phyloP scores from a whole-genome alignment of 2,888 invertebrate genomes.

The Leptothorax acervorum region DNA sequence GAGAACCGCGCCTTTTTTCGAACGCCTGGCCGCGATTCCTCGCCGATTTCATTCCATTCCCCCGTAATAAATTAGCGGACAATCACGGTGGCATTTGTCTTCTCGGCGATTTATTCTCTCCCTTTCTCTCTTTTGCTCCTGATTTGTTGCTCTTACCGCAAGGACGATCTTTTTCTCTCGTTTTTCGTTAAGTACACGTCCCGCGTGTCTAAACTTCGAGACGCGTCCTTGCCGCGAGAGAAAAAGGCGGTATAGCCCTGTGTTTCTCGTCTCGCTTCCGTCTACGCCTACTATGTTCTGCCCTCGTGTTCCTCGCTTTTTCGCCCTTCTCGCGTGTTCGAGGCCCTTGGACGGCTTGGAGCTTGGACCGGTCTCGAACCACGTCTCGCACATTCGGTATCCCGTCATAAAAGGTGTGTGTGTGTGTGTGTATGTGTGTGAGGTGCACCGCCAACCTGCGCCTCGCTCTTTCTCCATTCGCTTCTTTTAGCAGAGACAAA shows the following conservation, averaged over 20 bases:
- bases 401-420: conserved; percentile 20
- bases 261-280: conserved; percentile 57
- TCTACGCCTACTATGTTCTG: conserved; percentile 36
- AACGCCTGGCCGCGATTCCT: conserved; percentile 70
- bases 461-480: conserved; percentile 47
- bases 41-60: conserved; percentile 83
- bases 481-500: conserved; percentile 67
- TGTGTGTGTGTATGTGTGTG: not conserved
- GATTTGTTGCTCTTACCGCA: conserved; percentile 15
- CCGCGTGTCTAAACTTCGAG: conserved; percentile 47
- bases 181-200: conserved; percentile 26
- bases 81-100: conserved; percentile 85
- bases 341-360: not conserved
- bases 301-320: conserved; percentile 49
- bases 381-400: conserved; percentile 32
- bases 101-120: conserved; percentile 81
- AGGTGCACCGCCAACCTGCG: conserved; percentile 19
- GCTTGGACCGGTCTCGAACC: conserved; percentile 8
- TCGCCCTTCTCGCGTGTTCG: conserved; percentile 41
- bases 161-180: conserved; percentile 6
- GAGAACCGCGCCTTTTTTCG: conserved; percentile 74
- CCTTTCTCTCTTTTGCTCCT: conserved; percentile 24
- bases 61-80: conserved; percentile 84
- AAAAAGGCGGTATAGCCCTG: conserved; percentile 71
- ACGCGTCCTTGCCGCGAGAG: conserved; percentile 77